Evolutionary conservation across 92 coral and sea anemone species (phyloP).

Genomic region (Porites divaricata): DNA sequence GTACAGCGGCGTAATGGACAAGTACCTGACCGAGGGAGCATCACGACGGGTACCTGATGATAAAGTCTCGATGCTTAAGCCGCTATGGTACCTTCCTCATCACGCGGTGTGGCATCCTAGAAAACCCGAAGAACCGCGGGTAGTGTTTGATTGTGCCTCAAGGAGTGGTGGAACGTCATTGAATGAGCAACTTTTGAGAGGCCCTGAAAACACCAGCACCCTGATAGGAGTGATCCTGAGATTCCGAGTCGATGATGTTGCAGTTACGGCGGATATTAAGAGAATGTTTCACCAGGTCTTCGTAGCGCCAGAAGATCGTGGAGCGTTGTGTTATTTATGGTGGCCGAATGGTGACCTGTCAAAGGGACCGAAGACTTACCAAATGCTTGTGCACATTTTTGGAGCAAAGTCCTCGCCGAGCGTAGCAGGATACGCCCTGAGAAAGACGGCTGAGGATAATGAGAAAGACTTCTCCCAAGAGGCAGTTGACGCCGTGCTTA

Average conservation of each 20-base stretch:
- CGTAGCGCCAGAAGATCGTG: constrained; percentile 77
- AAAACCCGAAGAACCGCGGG: constrained; percentile 74
- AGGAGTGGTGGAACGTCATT: constrained; percentile 61
- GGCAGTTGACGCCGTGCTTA: constrained; percentile 40
- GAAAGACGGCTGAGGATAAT: constrained; percentile 55
- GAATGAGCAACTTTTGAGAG: constrained; percentile 64
- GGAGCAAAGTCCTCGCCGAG: constrained; percentile 63
- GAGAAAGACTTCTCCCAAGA: constrained; percentile 36
- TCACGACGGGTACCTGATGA: constrained; percentile 63
- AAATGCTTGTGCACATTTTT: constrained; percentile 62
- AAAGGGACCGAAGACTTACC: constrained; percentile 50
- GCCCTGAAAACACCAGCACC: constrained; percentile 74
- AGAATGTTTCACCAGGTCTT: constrained; percentile 75
- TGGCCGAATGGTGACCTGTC: constrained; percentile 69
- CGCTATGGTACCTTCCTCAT: constrained; percentile 81
- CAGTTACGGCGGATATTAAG: constrained; percentile 69
- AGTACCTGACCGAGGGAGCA: constrained; percentile 66
- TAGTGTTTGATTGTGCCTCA: constrained; percentile 78
- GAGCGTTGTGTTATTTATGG: constrained; percentile 73
- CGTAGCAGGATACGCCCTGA: constrained; percentile 49
- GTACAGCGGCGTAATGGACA: constrained; percentile 66
- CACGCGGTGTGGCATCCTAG: constrained; percentile 80
- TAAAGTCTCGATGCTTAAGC: constrained; percentile 50
- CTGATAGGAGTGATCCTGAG: constrained; percentile 66
- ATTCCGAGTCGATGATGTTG: constrained; percentile 62